These are phyloP conservation scores for Helicolenus hilgendorfi DNA, from an alignment of 2,797 vertebrate genomes.

Conservation along the genomic window DNA sequence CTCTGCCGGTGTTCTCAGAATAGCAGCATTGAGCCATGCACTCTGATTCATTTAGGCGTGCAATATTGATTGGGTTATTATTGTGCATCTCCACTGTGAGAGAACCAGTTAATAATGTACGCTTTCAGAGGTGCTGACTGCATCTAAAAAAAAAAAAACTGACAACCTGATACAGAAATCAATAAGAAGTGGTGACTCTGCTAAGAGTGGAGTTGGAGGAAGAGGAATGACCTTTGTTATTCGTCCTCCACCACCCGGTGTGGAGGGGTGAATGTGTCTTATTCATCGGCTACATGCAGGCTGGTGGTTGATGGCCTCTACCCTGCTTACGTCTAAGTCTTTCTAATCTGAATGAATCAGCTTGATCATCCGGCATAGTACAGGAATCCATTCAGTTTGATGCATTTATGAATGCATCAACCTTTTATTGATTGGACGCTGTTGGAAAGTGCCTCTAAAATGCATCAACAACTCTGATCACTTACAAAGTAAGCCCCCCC, in stretches of 20 bases:
- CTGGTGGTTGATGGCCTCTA: constrained; percentile 25
- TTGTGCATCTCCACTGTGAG: constrained; percentile 69
- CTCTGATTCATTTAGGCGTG: constrained; percentile 78
- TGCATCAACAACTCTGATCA: not conserved
- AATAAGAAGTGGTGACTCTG: constrained; percentile 51
- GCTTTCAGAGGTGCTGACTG: constrained; percentile 59
- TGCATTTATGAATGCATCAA: constrained; percentile 14
- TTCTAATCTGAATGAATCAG: constrained; percentile 32
- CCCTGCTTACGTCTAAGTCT: not conserved
- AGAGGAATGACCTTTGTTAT: constrained; percentile 56
- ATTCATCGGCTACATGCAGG: constrained; percentile 26
- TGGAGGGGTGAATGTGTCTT: constrained; percentile 23
- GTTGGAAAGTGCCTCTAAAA: constrained; percentile 35
- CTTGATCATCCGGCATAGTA: not conserved
- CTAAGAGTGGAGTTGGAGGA: constrained; percentile 32
- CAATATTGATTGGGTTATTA: constrained; percentile 86
- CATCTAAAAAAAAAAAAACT: constrained; percentile 25
- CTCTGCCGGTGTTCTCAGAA: constrained; percentile 71
- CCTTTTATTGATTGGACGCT: not conserved
- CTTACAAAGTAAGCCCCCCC: not conserved
- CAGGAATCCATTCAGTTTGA: constrained; percentile 31
- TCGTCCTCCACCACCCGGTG: constrained; percentile 9
- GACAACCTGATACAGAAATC: constrained; percentile 64
- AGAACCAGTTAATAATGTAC: constrained; percentile 75
- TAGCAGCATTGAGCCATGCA: constrained; percentile 70